Evolutionary conservation across 1,140 invertebrate species (phyloP).

Genomic region (Drosophila parvula): DNA sequence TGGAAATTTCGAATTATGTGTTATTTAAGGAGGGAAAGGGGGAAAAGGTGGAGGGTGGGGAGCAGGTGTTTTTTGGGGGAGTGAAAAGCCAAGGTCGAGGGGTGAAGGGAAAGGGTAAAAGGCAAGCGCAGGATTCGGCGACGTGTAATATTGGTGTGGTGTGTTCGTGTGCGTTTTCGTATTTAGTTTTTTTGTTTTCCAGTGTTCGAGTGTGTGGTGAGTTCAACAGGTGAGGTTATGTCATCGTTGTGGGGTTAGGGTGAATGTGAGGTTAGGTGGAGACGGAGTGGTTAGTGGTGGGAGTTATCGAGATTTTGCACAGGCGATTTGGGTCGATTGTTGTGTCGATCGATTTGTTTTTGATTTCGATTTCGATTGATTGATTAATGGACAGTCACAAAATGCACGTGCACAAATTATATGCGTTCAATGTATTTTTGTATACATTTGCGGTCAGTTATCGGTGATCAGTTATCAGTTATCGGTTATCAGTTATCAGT

Average conservation of each 20-base stretch:
- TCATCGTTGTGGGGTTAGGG: conserved; percentile 22
- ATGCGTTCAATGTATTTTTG: conserved; percentile 79
- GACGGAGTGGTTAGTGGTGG: conserved; percentile 22
- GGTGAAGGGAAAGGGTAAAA: conserved; percentile 11
- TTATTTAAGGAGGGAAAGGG: conserved; percentile 14
- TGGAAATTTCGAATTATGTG: conserved; percentile 72
- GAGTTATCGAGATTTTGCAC: conserved; percentile 40
- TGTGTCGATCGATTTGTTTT: conserved; percentile 36
- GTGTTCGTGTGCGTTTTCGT: conserved; percentile 22
- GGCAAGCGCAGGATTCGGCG: conserved; percentile 56
- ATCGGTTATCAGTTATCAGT: conserved; percentile 37
- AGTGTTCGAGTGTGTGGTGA: conserved; percentile 19
- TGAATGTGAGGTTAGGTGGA: conserved; percentile 36
- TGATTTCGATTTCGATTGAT: conserved; percentile 27
- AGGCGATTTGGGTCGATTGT: conserved; percentile 49
- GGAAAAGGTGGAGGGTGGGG: background rate
- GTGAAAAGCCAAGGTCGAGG: conserved; percentile 18
- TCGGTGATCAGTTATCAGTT: conserved; percentile 39
- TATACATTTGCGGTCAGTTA: conserved; percentile 73
- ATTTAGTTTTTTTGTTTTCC: conserved; percentile 5
- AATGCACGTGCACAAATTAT: conserved; percentile 61
- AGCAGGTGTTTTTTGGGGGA: conserved; percentile 6
- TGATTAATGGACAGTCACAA: conserved; percentile 58
- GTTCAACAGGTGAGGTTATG: conserved; percentile 33
- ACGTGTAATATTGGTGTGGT: conserved; percentile 24